A percentile compares a stretch with the other conserved stretches of the same genome.
Conservation (phyloP, 2,797 vertebrate genomes). For the Anguilla marmorata region DNA sequence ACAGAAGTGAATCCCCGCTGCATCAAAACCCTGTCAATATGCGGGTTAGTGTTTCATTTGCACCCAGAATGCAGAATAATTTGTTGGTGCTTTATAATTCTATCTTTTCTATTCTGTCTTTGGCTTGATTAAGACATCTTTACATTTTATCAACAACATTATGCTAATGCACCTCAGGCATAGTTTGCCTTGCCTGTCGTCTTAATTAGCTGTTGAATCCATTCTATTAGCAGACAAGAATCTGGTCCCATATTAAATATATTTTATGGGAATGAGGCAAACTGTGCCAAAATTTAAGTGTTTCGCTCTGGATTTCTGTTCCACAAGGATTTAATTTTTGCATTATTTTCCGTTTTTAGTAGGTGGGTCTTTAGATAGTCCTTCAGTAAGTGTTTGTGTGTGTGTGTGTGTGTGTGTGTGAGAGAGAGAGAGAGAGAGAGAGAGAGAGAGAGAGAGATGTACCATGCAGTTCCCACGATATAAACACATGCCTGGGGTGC, state of each 20-base stretch:
- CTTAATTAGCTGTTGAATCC: slow-evolving; percentile 37
- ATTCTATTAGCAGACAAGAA: slow-evolving; percentile 31
- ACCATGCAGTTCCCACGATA: too few relatives aligned
- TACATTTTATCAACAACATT: slow-evolving; percentile 38
- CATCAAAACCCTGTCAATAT: slow-evolving; percentile 7
- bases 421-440: too few relatives aligned
- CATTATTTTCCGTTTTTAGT: not conserved
- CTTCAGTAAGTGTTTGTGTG: not conserved
- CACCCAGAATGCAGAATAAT: slow-evolving; percentile 12
- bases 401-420: not conserved
- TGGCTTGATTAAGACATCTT: slow-evolving; percentile 29
- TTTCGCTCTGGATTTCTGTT: not conserved
- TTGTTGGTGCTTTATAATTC: not conserved
- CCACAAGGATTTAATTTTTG: not conserved
- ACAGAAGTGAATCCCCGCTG: not conserved
- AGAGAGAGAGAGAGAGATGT: too few relatives aligned
- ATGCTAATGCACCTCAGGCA: slow-evolving; percentile 29
- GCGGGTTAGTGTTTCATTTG: slow-evolving; percentile 31
- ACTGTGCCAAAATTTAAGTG: not conserved
- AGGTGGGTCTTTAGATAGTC: not conserved
- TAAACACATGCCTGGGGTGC: too few relatives aligned
- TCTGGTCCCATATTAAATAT: slow-evolving; percentile 11
- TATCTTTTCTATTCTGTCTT: slow-evolving; percentile 22
- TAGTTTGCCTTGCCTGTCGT: not conserved
- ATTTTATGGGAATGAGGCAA: slow-evolving; percentile 5